Evolutionary conservation across 2,888 invertebrate species (phyloP).

Genomic region (Conus canariensis): DNA sequence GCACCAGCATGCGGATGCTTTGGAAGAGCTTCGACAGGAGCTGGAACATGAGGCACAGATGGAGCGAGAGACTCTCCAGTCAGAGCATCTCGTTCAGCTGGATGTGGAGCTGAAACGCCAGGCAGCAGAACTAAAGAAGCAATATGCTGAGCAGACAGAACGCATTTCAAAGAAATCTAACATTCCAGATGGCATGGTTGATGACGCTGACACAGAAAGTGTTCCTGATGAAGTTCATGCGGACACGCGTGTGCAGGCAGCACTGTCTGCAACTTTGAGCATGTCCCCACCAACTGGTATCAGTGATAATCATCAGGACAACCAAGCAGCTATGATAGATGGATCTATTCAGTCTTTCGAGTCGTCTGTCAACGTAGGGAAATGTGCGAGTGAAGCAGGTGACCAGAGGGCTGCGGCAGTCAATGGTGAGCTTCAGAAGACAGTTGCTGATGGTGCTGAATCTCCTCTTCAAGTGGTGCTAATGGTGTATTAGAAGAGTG

Average conservation of each 20-base stretch:
- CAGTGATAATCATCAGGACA: no score
- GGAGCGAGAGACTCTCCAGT: conserved; percentile 65
- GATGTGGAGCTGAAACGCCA: conserved; percentile 68
- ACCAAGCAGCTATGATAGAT: not conserved
- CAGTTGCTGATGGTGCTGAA: not conserved
- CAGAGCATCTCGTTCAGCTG: conserved; percentile 67
- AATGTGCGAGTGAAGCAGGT: not conserved
- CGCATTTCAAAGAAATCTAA: not conserved
- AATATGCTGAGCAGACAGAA: not conserved
- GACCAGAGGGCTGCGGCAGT: not conserved
- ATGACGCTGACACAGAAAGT: not conserved
- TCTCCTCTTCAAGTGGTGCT: conserved; percentile 23
- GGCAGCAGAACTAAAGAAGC: conserved; percentile 58
- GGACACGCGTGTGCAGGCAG: not conserved
- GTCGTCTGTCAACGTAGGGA: not conserved
- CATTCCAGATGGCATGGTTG: not conserved
- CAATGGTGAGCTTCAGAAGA: not conserved
- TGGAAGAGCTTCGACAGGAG: conserved; percentile 63
- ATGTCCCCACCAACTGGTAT: not conserved
- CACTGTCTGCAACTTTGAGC: not conserved
- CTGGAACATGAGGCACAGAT: conserved; percentile 65
- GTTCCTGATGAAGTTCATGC: not conserved
- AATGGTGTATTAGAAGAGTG: not conserved
- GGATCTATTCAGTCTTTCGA: not conserved
- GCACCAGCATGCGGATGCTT: conserved; percentile 47